Evolutionary conservation across 1,140 invertebrate genomes (phyloP).

Genomic region (Aphidius ervi): DNA sequence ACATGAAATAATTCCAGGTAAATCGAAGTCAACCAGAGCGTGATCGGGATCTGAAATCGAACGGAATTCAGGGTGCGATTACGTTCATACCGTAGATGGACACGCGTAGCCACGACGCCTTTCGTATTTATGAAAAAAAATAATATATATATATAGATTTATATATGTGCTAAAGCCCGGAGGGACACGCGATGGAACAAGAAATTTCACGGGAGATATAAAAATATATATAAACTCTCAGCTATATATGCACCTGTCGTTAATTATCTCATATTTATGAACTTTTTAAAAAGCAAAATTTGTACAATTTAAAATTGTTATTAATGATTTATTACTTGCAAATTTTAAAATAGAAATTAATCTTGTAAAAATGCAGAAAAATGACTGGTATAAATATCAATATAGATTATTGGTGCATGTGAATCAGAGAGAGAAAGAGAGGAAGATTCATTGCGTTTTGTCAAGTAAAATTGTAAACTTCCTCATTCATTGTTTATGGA

Average conservation of each 20-base stretch:
- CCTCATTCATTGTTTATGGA: not conserved
- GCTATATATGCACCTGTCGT: constrained; percentile 24
- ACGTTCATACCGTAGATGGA: constrained; percentile 24
- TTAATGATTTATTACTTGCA: too few species aligned
- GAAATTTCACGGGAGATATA: constrained; percentile 23
- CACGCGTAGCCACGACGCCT: constrained; percentile 10
- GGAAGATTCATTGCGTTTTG: too few species aligned
- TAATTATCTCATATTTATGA: constrained; percentile 36
- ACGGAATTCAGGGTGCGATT: constrained; percentile 23
- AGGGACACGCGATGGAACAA: constrained; percentile 27
- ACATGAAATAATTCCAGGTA: constrained; percentile 16
- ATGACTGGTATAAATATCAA: too few species aligned
- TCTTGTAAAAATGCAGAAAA: too few species aligned
- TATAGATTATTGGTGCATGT: too few species aligned
- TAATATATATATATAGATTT: not conserved
- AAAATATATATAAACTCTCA: constrained; percentile 2
- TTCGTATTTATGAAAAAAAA: not conserved
- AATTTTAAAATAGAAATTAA: too few species aligned
- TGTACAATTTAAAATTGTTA: too few species aligned
- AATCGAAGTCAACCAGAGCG: constrained; percentile 16
- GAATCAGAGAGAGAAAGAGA: too few species aligned
- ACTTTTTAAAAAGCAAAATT: constrained; percentile 29
- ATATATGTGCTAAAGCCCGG: constrained; percentile 18
- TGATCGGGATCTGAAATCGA: constrained; percentile 19
- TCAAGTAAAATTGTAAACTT: not conserved